Evolutionary conservation across 2,113 vertebrate genomes (phyloP).

Genomic region (Glaucomys volans): DNA sequence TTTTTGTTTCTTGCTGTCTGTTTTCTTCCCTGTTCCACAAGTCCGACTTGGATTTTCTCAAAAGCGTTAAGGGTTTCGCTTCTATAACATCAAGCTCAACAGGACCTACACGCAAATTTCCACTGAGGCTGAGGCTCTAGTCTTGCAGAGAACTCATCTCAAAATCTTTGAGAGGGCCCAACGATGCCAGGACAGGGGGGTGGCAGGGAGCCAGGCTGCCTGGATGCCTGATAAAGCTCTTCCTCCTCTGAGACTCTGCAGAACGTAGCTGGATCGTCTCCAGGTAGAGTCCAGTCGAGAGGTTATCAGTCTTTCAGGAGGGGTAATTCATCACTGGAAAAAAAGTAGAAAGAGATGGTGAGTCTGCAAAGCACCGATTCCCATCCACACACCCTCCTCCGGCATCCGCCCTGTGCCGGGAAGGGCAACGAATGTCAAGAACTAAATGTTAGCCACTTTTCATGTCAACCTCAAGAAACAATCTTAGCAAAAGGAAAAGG

Average conservation of each 20-base stretch:
- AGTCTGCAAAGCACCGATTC: background rate
- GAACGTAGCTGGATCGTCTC: background rate
- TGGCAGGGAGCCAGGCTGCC: accelerated
- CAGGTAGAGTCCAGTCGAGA: background rate
- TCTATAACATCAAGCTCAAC: background rate
- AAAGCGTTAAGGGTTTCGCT: background rate
- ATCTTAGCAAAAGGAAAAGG: background rate
- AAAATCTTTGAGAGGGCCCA: background rate
- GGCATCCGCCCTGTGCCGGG: accelerated
- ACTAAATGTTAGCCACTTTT: background rate
- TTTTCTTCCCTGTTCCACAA: background rate
- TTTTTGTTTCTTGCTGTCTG: slow-evolving; percentile 13
- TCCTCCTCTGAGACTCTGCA: background rate
- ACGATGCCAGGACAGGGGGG: accelerated
- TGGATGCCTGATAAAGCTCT: accelerated
- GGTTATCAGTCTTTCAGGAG: background rate
- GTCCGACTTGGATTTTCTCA: slow-evolving; percentile 29
- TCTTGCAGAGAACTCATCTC: background rate
- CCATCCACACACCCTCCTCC: background rate
- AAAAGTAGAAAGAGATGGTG: background rate
- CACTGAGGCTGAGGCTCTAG: background rate
- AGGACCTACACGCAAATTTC: background rate
- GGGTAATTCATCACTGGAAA: background rate
- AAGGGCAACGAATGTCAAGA: background rate
- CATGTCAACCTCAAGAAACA: background rate